Conservation (phyloP, 2,888 invertebrate genomes). For the Hydraecia micacea region DNA sequence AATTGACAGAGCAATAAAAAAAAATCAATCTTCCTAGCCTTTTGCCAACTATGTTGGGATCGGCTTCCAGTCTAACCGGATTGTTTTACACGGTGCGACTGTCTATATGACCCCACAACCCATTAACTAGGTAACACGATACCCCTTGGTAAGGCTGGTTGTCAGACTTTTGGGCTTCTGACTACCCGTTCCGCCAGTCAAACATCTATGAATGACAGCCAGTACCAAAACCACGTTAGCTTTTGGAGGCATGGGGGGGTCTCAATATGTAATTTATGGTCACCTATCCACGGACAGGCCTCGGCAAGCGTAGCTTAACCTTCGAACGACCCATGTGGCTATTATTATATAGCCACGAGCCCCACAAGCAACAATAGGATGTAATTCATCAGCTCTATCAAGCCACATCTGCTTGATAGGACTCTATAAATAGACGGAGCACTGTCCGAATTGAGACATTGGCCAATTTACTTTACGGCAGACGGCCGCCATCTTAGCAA, state of each 20-base stretch:
- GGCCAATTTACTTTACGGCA: slow-evolving; percentile 73
- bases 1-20: slow-evolving; percentile 53
- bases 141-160: background rate
- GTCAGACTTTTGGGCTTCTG: background rate
- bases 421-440: slow-evolving; percentile 70
- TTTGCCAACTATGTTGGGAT: background rate
- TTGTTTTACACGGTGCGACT: too few species aligned
- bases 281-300: too few species aligned
- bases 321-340: background rate
- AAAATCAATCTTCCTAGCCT: background rate
- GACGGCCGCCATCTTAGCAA: slow-evolving; percentile 64
- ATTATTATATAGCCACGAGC: background rate
- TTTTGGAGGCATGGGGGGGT: too few species aligned
- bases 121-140: background rate
- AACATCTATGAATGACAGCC: background rate
- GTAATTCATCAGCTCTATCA: slow-evolving; percentile 57
- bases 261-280: background rate
- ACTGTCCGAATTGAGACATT: slow-evolving; percentile 75
- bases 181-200: background rate
- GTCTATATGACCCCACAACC: background rate
- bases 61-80: background rate
- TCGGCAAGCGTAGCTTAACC: background rate
- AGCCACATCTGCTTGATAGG: slow-evolving; percentile 51
- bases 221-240: too few species aligned
- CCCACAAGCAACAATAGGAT: slow-evolving; percentile 53